A percentile compares a stretch with the other conserved stretches of the same genome.
These are phyloP conservation scores for Lipotes vexillifer DNA, from an alignment of 2,113 vertebrate genomes.

Conservation along the genomic window DNA sequence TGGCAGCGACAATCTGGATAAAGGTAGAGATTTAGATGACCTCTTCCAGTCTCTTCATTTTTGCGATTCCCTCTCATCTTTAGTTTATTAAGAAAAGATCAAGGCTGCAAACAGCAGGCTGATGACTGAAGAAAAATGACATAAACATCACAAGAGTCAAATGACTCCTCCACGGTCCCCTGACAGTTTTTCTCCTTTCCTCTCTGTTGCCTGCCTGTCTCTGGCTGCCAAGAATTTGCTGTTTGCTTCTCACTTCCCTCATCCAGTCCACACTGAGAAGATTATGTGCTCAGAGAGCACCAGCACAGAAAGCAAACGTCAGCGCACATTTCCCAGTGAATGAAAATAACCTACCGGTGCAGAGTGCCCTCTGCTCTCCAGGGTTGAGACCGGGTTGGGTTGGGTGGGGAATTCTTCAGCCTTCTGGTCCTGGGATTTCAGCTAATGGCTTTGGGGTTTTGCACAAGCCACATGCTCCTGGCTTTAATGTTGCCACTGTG, in stretches of 20 bases:
- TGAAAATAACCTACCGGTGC: constrained; percentile 48
- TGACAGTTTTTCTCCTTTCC: constrained; percentile 55
- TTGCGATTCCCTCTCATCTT: neutral
- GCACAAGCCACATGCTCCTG: constrained; percentile 48
- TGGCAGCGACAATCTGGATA: neutral
- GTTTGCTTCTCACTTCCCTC: constrained; percentile 74
- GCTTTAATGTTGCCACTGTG: constrained; percentile 50
- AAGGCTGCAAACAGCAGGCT: neutral
- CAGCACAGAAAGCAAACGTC: constrained; percentile 51
- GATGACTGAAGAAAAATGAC: constrained; percentile 27
- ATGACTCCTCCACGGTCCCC: constrained; percentile 37
- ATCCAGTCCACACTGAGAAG: constrained; percentile 75
- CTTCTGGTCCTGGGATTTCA: constrained; percentile 55
- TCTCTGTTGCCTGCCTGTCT: constrained; percentile 52
- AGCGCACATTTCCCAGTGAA: constrained; percentile 38
- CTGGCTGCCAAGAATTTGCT: constrained; percentile 72
- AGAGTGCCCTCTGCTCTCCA: constrained; percentile 35
- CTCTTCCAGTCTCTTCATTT: neutral
- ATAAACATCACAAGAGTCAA: constrained; percentile 46
- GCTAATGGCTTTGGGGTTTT: constrained; percentile 66
- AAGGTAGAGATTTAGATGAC: neutral
- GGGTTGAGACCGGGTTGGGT: constrained; percentile 14
- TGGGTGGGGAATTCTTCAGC: constrained; percentile 50
- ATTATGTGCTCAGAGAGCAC: constrained; percentile 61
- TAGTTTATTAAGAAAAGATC: constrained; percentile 20